Evolutionary conservation across 1,140 invertebrate genomes (phyloP).

Genomic region (Acromyrmex heyeri): DNA sequence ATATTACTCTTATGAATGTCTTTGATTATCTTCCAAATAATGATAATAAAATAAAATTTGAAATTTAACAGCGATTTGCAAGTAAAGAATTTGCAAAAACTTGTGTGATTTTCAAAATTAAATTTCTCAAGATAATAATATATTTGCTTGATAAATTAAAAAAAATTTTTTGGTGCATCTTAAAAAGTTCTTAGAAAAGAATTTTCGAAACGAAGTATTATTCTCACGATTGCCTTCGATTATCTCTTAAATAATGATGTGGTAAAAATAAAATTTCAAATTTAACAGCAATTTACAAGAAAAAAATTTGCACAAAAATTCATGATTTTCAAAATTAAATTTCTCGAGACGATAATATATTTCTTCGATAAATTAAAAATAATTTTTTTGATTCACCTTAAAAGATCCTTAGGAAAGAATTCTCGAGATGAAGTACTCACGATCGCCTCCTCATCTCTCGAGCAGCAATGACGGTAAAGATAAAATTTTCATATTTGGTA

Average conservation of each 20-base stretch:
- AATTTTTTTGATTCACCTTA: neutral
- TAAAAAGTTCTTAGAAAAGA: neutral
- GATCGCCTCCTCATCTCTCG: constrained; percentile 8
- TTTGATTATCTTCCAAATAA: too few relatives aligned
- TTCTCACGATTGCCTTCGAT: neutral
- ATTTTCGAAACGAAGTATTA: neutral
- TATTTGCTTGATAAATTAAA: constrained; percentile 2
- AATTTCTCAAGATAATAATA: neutral
- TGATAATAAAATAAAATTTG: neutral
- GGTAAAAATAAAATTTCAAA: constrained; percentile 2
- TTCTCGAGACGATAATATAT: neutral
- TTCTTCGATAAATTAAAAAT: constrained; percentile 4
- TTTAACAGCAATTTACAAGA: neutral
- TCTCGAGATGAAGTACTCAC: neutral
- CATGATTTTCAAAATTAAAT: neutral
- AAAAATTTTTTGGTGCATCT: neutral
- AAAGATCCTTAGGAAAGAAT: neutral
- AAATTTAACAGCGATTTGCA: neutral
- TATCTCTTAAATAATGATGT: constrained; percentile 2
- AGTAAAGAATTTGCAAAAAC: neutral
- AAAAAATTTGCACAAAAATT: neutral
- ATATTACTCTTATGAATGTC: neutral
- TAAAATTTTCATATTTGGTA: constrained; percentile 5
- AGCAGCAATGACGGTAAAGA: neutral
- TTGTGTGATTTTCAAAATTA: constrained; percentile 2